Percentiles rank a stretch among this genome's conserved stretches.
phyloP scores from a whole-genome alignment of 2,113 vertebrate genomes.

The Brachyistius frenatus region DNA sequence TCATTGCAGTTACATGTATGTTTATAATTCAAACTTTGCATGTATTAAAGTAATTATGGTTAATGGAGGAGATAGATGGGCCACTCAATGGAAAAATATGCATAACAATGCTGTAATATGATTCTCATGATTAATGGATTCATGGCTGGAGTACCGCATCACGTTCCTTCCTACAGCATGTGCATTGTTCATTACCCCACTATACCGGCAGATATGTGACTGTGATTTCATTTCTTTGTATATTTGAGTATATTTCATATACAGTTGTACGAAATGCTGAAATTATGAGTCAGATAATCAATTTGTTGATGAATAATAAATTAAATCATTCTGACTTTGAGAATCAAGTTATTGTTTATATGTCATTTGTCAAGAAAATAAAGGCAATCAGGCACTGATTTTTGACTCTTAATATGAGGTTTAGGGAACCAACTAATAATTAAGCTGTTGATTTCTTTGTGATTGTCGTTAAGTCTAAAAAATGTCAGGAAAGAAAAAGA shows the following conservation, averaged over 20 bases:
- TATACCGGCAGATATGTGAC: neutral
- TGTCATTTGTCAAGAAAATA: neutral
- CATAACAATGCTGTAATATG: conserved; percentile 55
- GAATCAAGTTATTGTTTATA: neutral
- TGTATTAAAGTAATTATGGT: conserved; percentile 71
- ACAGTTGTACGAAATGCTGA: neutral
- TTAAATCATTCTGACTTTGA: neutral
- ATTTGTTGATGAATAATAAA: neutral
- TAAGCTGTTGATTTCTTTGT: no score
- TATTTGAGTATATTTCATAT: neutral
- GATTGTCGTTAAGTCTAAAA: no score
- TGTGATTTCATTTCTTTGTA: neutral
- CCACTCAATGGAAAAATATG: conserved; percentile 61
- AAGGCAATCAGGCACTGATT: neutral
- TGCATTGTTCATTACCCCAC: neutral
- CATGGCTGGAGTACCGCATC: neutral
- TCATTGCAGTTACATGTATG: conserved; percentile 64
- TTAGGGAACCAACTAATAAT: neutral
- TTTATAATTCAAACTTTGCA: conserved; percentile 68
- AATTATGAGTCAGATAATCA: no score
- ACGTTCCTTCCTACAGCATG: neutral
- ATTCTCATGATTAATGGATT: conserved; percentile 59
- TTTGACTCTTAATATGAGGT: neutral
- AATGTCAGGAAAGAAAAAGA: no score
- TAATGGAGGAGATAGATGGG: conserved; percentile 68